phyloP scores from a whole-genome alignment of 2,888 invertebrate species.

The Drosophila anomalata region DNA sequence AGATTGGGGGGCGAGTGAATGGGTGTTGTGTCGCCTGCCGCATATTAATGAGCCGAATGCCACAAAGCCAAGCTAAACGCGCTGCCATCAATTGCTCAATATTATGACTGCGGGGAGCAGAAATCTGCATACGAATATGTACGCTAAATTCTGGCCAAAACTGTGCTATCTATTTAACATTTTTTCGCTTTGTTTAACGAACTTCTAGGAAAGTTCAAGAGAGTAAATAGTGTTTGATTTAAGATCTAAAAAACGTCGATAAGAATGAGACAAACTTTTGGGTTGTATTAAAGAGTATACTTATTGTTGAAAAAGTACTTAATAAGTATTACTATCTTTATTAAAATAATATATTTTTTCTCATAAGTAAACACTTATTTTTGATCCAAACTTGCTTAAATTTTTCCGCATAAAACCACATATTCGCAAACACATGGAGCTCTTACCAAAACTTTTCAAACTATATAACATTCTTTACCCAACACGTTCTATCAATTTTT shows the following conservation, averaged over 20 bases:
- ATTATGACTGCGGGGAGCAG: slow-evolving; percentile 55
- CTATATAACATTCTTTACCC: slow-evolving; percentile 62
- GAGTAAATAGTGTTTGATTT: not conserved
- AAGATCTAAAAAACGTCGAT: no score
- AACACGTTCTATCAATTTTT: slow-evolving; percentile 5
- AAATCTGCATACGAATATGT: slow-evolving; percentile 67
- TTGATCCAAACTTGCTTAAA: not conserved
- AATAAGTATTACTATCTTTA: not conserved
- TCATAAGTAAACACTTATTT: not conserved
- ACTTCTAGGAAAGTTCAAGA: not conserved
- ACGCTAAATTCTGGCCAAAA: slow-evolving; percentile 5
- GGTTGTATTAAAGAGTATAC: no score
- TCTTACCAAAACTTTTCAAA: slow-evolving; percentile 65
- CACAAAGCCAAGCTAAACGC: slow-evolving; percentile 30
- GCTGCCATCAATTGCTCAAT: slow-evolving; percentile 75
- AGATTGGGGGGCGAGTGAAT: not conserved
- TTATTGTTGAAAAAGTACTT: no score
- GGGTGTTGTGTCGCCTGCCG: slow-evolving; percentile 63
- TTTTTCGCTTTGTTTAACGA: slow-evolving; percentile 1
- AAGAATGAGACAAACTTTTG: no score
- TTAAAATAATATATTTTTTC: not conserved
- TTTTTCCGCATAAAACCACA: not conserved
- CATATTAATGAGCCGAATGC: slow-evolving; percentile 74
- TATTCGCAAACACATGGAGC: slow-evolving; percentile 20
- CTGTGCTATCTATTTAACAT: slow-evolving; percentile 9